Conservation (phyloP, 2,797 vertebrate genomes). For the Notolepis coatsorum region DNA sequence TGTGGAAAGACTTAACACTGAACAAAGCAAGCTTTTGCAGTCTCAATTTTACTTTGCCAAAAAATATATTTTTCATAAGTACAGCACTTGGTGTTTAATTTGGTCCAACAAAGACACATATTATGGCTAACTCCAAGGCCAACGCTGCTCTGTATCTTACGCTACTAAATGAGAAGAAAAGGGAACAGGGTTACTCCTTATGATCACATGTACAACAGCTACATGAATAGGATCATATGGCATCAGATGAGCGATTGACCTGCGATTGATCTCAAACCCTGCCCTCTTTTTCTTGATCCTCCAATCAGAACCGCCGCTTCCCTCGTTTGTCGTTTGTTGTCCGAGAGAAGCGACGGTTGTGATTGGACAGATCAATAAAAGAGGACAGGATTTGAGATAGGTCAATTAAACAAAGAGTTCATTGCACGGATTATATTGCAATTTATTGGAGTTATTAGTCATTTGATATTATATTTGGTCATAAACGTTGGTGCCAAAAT, state of each 20-base stretch:
- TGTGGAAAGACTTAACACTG: constrained; percentile 5
- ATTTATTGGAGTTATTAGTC: too few relatives aligned
- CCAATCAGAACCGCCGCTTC: too few relatives aligned
- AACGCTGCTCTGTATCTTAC: constrained; percentile 41
- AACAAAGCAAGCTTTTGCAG: background rate
- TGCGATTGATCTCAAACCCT: too few relatives aligned
- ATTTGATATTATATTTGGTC: constrained; percentile 19
- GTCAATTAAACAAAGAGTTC: too few relatives aligned
- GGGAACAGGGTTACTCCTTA: constrained; percentile 28
- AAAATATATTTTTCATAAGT: constrained; percentile 14
- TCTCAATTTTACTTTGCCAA: constrained; percentile 10
- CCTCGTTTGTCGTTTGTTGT: too few relatives aligned
- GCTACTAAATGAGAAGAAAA: constrained; percentile 28
- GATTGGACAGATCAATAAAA: too few relatives aligned
- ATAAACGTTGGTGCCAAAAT: constrained; percentile 13
- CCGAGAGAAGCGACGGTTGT: too few relatives aligned
- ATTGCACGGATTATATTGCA: too few relatives aligned
- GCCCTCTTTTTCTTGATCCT: too few relatives aligned
- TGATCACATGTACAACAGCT: constrained; percentile 14
- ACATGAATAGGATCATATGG: too few relatives aligned
- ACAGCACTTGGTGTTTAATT: constrained; percentile 19
- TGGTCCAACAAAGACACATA: constrained; percentile 32
- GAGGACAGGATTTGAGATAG: too few relatives aligned
- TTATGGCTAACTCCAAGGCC: constrained; percentile 57
- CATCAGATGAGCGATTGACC: too few relatives aligned